Conservation (phyloP, 1,140 invertebrate species). For the Sesamia nonagrioides region DNA sequence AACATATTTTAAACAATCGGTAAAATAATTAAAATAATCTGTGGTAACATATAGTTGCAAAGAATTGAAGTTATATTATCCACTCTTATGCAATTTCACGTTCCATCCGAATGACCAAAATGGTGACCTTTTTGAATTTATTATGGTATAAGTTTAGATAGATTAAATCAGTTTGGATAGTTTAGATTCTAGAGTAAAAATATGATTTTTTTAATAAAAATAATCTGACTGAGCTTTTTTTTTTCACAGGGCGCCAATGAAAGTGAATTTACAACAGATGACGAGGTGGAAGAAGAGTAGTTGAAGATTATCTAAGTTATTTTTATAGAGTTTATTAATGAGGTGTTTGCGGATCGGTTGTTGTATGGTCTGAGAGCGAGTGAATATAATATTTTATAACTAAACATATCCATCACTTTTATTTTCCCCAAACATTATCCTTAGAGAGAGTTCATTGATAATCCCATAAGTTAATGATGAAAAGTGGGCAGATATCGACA, state of each 20-base stretch:
- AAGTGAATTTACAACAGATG: constrained; percentile 89
- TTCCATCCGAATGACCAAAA: too few relatives aligned
- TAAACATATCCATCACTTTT: constrained; percentile 62
- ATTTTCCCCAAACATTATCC: constrained; percentile 1
- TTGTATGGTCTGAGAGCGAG: constrained; percentile 78
- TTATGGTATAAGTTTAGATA: background rate
- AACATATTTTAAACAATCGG: too few relatives aligned
- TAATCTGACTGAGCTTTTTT: constrained; percentile 49
- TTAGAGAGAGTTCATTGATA: background rate
- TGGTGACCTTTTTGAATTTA: too few relatives aligned
- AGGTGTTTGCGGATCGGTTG: constrained; percentile 70
- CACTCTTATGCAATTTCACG: too few relatives aligned
- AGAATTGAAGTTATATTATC: too few relatives aligned
- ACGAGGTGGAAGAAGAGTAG: constrained; percentile 88
- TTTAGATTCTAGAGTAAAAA: background rate
- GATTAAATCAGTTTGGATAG: too few relatives aligned
- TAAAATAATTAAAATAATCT: too few relatives aligned
- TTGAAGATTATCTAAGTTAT: constrained; percentile 77
- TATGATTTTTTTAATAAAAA: too few relatives aligned
- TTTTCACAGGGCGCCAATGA: constrained; percentile 87
- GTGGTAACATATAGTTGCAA: too few relatives aligned
- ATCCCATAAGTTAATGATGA: background rate
- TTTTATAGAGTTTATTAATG: constrained; percentile 86
- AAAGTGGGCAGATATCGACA: background rate
- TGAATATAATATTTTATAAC: constrained; percentile 85